These are phyloP conservation scores for Anas bernieri DNA, from an alignment of 2,797 vertebrate species.

Conservation along the genomic window DNA sequence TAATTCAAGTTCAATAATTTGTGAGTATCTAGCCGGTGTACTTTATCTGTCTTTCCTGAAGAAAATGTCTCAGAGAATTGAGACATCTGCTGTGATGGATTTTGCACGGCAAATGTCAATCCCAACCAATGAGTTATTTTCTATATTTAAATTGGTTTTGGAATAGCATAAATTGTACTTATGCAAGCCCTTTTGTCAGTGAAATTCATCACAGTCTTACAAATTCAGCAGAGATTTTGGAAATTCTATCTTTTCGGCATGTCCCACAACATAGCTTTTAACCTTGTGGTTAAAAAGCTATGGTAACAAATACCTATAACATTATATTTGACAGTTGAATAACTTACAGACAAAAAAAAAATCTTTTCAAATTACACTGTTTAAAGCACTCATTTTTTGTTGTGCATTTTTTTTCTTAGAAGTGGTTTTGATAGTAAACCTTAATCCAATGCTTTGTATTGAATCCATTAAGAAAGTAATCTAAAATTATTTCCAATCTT, in stretches of 20 bases:
- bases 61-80: neutral
- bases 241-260: neutral
- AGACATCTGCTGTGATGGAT: slow-evolving; percentile 1
- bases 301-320: neutral
- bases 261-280: neutral
- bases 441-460: neutral
- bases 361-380: neutral
- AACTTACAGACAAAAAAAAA: neutral
- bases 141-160: slow-evolving; percentile 5
- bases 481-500: neutral
- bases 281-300: neutral
- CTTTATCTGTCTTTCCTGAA: neutral
- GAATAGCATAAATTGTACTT: neutral
- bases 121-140: neutral
- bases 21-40: neutral
- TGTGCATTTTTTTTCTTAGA: neutral
- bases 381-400: neutral
- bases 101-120: neutral
- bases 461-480: neutral
- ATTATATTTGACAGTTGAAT: neutral
- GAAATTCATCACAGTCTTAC: neutral
- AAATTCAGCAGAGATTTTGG: neutral
- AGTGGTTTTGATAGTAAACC: neutral
- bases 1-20: neutral
- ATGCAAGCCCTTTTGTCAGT: neutral